Evolutionary conservation across 2,888 invertebrate genomes (phyloP), one percentile per base, ranked within the genome.

Genomic region (Ophion ellenae): DNA sequence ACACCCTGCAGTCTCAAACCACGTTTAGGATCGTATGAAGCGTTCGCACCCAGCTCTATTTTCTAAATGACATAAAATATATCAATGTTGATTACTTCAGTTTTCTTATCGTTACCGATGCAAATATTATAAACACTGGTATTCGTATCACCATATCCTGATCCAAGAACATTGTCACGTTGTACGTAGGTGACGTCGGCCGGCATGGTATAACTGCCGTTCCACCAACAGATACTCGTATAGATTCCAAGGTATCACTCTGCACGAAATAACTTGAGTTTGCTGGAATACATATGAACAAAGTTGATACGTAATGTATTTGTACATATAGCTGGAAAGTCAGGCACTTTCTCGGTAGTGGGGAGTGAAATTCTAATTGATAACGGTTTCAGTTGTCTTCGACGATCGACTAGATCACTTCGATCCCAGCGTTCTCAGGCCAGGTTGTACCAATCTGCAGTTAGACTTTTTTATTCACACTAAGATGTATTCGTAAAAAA

Each of bases 191-290:
- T 70, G 95, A 95, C 1, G 96, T 95, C 6, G 96, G 96, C 70
- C 95, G 95, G 90, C 97, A 97, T 32, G 96, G 96, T 87, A 97
- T 95, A 0, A 95, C 90, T 0, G 94, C 94, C 32, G 94, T 91
- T 1, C 90, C 94, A 3, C 93, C 93, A 14, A 94, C 90, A 0
- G 94, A 87, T 1, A 90, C 91, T n/a, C 61, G 81, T 0, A 89
- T 40, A 28, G 85, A 80, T 2, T 61, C 32, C 3, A 70, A 40
- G 2, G 6, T 66, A 7, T 92, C 92, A 0, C 80, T 75, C 17
- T 94, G 91, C 6, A 94, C 95, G 76, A 96, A 93, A n/a, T 95
- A 92, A 85, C 93, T 93, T 0, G 92, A 85, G 3, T 92, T 90
- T 90, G 96, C 96, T 96, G 86, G 81, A 93, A 93, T 67, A 7